Base-by-base conservation (phyloP, 1,140 invertebrate genomes). In the Zophobas atratus region DNA sequence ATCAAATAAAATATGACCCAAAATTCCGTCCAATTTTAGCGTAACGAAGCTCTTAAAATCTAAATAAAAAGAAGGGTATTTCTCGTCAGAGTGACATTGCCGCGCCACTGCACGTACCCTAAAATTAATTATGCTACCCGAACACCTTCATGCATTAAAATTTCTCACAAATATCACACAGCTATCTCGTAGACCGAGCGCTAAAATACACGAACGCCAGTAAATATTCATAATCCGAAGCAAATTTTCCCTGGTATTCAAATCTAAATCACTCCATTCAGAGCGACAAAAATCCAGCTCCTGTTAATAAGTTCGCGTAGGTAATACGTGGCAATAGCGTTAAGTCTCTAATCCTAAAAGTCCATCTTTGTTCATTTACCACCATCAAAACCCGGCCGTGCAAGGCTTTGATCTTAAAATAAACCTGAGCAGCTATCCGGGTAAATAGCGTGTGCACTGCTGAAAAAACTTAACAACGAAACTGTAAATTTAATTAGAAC, bases 281-380 rank as follows among this genome's bases (percentile, higher is more conserved):
- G 20, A n/a, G n/a, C n/a, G 3, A 36, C 39, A 67, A 67, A 67
- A 67, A 67, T 67, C 38, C 38, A 39, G 34, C 36, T 39, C 35
- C 6, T 20, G 35, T 36, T 67, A 67, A 67, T 67, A 67, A 67
- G 60, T 43, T n/a, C 39, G 49, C 60, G 20, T 67, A 67, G 43
- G 60, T 39, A 39, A 39, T 60, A 60, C 35, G 36, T 60, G 36
- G 60, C 36, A 67, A 67, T 67, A 67, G 43, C 60, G 39, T 43
- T 33, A 67, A 3, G 39, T 38, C 38, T 67, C 43, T 67, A 67
- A 67, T 67, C 60, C 60, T 41, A 43, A 67, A 67, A 67, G 60
- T 67, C 60, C 60, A 67, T 67, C 60, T 67, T 67, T 67, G 60
- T 67, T 67, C 60, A 67, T 39, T 67, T 67, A 43, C 60, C 60